Percentiles rank a stretch among this genome's conserved stretches.
These are phyloP conservation scores for Dendrolimus punctatus DNA, from an alignment of 1,140 invertebrate genomes.

Conservation along the genomic window DNA sequence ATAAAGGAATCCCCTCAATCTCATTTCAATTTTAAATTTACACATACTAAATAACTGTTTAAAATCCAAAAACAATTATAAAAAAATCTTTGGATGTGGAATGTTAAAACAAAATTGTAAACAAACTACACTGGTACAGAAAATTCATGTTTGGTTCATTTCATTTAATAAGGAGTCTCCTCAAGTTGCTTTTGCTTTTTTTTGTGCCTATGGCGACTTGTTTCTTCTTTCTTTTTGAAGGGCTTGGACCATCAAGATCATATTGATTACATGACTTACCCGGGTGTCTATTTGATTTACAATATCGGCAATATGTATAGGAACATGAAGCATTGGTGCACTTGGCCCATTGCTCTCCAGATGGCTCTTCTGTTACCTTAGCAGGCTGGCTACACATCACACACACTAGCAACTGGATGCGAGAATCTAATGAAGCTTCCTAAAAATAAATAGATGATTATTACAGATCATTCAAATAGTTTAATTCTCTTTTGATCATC, in stretches of 20 bases:
- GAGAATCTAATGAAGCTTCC: constrained; percentile 47
- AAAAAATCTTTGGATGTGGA: constrained; percentile 40
- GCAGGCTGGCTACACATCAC: constrained; percentile 52
- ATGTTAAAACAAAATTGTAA: constrained; percentile 18
- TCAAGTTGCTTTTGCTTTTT: constrained; percentile 59
- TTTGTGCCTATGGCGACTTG: constrained; percentile 44
- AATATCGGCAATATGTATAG: constrained; percentile 56
- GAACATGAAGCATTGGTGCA: constrained; percentile 49
- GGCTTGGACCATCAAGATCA: constrained; percentile 60
- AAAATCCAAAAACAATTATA: constrained; percentile 2
- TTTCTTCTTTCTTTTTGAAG: constrained; percentile 60
- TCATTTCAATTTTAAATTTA: constrained; percentile 9
- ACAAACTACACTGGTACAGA: constrained; percentile 30
- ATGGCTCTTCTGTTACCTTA: constrained; percentile 45
- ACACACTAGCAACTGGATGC: constrained; percentile 52
- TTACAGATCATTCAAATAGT: background rate
- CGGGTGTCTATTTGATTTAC: constrained; percentile 47
- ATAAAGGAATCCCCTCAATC: constrained; percentile 15
- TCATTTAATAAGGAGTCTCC: constrained; percentile 36
- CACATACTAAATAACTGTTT: constrained; percentile 1
- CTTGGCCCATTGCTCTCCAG: constrained; percentile 58
- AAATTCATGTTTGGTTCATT: constrained; percentile 11
- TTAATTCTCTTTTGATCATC: background rate
- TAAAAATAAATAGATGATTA: constrained; percentile 29
- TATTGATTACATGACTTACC: constrained; percentile 49